Conservation (phyloP, 2,888 invertebrate species). For the Troglohyphantes excavatus region DNA sequence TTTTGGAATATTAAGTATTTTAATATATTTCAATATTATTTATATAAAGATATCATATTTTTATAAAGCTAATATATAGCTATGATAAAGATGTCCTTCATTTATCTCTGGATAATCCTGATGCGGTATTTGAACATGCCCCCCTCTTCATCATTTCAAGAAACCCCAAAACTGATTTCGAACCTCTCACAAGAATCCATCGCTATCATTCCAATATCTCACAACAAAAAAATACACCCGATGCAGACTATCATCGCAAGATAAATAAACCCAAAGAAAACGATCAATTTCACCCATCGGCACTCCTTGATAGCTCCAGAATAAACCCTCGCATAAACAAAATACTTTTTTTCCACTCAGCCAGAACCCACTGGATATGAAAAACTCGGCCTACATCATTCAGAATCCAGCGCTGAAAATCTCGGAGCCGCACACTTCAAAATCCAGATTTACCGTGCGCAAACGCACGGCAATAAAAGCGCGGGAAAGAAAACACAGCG, state of each 20-base stretch:
- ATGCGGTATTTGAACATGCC: no score
- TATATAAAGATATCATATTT: no score
- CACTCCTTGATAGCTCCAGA: background rate
- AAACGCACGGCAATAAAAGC: background rate
- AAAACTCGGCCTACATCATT: background rate
- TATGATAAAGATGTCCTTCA: no score
- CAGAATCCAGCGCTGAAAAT: background rate
- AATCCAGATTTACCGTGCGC: slow-evolving; percentile 1
- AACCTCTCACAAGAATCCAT: background rate
- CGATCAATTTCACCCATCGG: background rate
- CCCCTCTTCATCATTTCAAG: no score
- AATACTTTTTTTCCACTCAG: background rate
- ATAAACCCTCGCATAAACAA: background rate
- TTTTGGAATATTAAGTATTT: no score
- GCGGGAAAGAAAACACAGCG: background rate
- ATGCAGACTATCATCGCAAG: background rate
- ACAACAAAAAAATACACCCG: background rate
- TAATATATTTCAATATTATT: no score
- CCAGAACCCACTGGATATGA: slow-evolving; percentile 5
- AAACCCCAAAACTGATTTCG: background rate
- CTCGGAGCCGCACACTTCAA: background rate
- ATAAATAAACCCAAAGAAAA: slow-evolving; percentile 5
- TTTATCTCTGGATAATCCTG: no score
- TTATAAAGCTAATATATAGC: no score
- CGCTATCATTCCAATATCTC: background rate